Conservation (phyloP, 2,113 vertebrate genomes). For the Corythoichthys intestinalis region DNA sequence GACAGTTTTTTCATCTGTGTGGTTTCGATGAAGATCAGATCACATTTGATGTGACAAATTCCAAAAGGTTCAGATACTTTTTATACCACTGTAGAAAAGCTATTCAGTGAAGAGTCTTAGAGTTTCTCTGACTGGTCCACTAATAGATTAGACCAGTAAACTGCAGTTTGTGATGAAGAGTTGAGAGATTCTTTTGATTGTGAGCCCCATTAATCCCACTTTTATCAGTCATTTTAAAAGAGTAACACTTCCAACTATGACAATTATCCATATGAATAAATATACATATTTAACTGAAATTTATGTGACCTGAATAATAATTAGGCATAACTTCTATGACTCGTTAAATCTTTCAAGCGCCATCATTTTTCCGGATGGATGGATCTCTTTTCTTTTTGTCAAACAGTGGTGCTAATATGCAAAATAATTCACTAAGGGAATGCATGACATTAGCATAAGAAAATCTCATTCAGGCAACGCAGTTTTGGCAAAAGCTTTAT, state of each 20-base stretch:
- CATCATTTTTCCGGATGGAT: not conserved
- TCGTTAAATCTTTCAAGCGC: not conserved
- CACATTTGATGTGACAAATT: no score
- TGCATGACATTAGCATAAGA: constrained; percentile 19
- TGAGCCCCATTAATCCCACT: not conserved
- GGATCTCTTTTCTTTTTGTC: constrained; percentile 1
- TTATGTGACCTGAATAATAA: not conserved
- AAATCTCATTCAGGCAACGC: not conserved
- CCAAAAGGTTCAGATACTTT: no score
- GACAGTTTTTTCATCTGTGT: no score
- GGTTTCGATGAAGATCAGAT: no score
- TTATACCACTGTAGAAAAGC: no score
- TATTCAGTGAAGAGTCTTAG: no score
- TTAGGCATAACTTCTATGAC: not conserved
- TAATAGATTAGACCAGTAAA: no score
- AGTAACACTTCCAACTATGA: not conserved
- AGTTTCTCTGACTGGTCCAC: no score
- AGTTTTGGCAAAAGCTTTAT: not conserved
- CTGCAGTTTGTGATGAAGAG: no score
- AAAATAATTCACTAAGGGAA: constrained; percentile 17
- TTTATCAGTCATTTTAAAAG: not conserved
- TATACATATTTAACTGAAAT: not conserved
- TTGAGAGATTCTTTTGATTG: not conserved
- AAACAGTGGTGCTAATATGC: constrained; percentile 1
- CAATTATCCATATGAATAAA: not conserved